Evolutionary conservation across 2,113 vertebrate species (phyloP).

Genomic region (Mormoops blainvillei): DNA sequence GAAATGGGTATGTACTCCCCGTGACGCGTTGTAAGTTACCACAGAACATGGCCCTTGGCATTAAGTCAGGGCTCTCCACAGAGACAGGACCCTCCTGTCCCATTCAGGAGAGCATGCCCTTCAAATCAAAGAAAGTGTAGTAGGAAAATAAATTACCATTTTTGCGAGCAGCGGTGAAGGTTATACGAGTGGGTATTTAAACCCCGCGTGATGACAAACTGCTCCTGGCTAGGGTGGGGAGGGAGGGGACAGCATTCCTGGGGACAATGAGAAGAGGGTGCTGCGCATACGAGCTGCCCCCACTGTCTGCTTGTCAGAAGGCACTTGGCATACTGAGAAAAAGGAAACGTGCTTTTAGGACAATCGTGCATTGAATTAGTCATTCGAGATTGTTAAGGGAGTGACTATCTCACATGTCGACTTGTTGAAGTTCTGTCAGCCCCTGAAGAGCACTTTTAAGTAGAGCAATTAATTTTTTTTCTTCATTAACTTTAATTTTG

Average conservation of each 20-base stretch:
- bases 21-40: neutral
- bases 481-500: conserved; percentile 57
- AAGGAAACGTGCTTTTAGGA: too few relatives aligned
- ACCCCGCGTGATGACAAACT: neutral
- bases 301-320: neutral
- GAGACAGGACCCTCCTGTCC: neutral
- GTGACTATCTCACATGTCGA: neutral
- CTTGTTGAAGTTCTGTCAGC: conserved; percentile 22
- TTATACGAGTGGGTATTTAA: neutral
- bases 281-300: neutral
- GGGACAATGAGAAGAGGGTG: neutral
- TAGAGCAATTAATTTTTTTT: conserved; percentile 50
- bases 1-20: neutral
- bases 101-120: rapidly evolving
- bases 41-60: neutral
- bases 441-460: conserved; percentile 30
- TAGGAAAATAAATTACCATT: neutral
- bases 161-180: neutral
- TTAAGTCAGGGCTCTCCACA: neutral
- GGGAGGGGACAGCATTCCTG: neutral
- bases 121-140: neutral
- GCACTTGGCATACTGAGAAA: too few relatives aligned
- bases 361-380: neutral
- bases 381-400: neutral
- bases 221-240: rapidly evolving